Percentiles rank a stretch among this genome's conserved stretches.
Conservation (phyloP, 2,113 vertebrate species). For the Callospermophilus lateralis region DNA sequence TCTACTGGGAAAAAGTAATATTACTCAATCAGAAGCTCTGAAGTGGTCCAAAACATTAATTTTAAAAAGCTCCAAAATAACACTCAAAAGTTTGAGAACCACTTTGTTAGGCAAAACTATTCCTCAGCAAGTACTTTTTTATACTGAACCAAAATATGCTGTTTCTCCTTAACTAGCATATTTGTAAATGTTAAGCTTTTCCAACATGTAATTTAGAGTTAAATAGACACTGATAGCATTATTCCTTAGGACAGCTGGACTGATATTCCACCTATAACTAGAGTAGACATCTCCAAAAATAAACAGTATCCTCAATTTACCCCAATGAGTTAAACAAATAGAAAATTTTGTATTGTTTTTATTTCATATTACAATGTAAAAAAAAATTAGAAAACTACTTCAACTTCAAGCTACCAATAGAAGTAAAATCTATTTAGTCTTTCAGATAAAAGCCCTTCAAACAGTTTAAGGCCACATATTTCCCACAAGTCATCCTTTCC, state of each 20-base stretch:
- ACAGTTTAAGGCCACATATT: neutral
- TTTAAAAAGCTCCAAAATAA: conserved; percentile 58
- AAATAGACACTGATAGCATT: neutral
- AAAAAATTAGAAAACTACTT: conserved; percentile 53
- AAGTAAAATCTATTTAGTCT: conserved; percentile 45
- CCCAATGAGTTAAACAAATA: conserved; percentile 42
- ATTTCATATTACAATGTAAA: conserved; percentile 32
- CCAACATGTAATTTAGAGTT: neutral
- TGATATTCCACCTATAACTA: neutral
- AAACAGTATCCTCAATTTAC: conserved; percentile 9
- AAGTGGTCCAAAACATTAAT: conserved; percentile 10
- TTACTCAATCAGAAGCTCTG: conserved; percentile 66
- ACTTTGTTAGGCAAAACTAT: conserved; percentile 45
- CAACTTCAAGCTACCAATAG: conserved; percentile 24
- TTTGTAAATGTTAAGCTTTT: neutral
- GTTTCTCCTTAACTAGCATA: neutral
- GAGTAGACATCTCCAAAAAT: neutral
- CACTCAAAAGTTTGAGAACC: conserved; percentile 42
- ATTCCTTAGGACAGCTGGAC: neutral
- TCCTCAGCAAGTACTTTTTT: conserved; percentile 23
- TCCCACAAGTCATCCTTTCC: conserved; percentile 42
- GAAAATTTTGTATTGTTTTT: neutral
- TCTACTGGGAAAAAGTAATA: conserved; percentile 86
- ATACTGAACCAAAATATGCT: conserved; percentile 17
- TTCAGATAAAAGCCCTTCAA: conserved; percentile 49